Percentiles rank a stretch among this genome's conserved stretches.
Evolutionary conservation across 2,113 vertebrate species (phyloP).

Genomic region (Oenanthe melanoleuca): DNA sequence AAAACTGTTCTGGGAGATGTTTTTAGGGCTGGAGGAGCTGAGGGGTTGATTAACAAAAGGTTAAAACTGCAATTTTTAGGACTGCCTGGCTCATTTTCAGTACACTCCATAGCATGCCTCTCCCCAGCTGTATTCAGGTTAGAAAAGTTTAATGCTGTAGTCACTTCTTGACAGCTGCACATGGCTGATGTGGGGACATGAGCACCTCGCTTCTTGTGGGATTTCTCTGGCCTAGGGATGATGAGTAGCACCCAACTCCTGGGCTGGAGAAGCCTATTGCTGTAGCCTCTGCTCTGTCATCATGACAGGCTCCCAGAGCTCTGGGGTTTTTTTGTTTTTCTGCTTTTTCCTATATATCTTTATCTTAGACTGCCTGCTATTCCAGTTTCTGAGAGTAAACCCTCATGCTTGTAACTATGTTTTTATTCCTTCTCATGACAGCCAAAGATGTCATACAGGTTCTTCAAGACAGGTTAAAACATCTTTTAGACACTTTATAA

Average conservation of each 20-base stretch:
- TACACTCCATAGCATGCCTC: not conserved
- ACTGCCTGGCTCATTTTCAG: not conserved
- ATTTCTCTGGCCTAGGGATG: accelerated
- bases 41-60: not conserved
- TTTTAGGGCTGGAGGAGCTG: not conserved
- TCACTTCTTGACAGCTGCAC: accelerated
- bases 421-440: slow-evolving; percentile 10
- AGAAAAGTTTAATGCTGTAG: not conserved
- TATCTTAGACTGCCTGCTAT: not conserved
- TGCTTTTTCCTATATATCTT: not conserved
- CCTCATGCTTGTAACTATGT: accelerated
- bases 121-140: not conserved
- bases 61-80: not conserved
- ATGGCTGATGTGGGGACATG: accelerated
- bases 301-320: not conserved
- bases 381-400: not conserved
- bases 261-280: not conserved
- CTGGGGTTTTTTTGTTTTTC: not conserved
- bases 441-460: not conserved
- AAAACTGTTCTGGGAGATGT: not conserved
- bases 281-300: accelerated
- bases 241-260: not conserved
- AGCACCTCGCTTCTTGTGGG: accelerated
- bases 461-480: slow-evolving; percentile 35
- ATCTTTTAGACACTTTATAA: slow-evolving; percentile 15